Evolutionary conservation across 92 coral and sea anemone genomes (phyloP).

Genomic region (Nematostella vectensis): DNA sequence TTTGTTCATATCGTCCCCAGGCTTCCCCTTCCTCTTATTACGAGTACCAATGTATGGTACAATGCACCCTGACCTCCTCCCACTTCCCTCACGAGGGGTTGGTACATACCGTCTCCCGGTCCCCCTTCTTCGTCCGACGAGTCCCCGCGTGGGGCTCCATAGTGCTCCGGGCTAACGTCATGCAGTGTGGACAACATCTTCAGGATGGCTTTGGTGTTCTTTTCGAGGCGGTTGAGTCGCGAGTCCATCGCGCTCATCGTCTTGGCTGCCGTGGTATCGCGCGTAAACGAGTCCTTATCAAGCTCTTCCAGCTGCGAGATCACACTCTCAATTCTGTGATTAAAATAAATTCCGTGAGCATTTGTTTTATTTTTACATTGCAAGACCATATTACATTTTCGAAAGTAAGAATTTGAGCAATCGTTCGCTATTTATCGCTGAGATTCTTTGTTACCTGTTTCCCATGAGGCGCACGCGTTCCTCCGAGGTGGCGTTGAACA

Average conservation of each 20-base stretch:
- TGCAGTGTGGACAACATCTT: conserved; percentile 6
- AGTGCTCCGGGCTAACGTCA: conserved; percentile 15
- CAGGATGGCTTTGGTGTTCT: conserved; percentile 15
- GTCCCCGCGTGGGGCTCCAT: neutral
- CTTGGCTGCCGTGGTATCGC: conserved; percentile 12
- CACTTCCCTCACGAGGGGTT: too few relatives aligned
- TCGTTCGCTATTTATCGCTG: too few relatives aligned
- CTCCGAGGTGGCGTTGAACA: conserved; percentile 69
- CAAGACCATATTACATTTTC: too few relatives aligned
- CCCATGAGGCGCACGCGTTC: conserved; percentile 64
- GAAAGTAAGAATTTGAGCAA: too few relatives aligned
- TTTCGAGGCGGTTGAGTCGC: conserved; percentile 8
- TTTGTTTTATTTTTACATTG: too few relatives aligned
- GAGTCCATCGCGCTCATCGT: conserved; percentile 3
- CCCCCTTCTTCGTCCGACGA: conserved; percentile 21
- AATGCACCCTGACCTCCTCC: too few relatives aligned
- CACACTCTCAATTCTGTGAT: conserved; percentile 9
- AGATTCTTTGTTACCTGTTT: too few relatives aligned
- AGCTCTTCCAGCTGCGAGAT: conserved; percentile 10
- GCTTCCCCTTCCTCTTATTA: too few relatives aligned
- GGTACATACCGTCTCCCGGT: too few relatives aligned
- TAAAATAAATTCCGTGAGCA: neutral
- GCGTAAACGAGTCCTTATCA: conserved; percentile 18
- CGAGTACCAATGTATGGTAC: too few relatives aligned
- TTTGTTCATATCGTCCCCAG: too few relatives aligned